A percentile compares a stretch with the other conserved stretches of the same genome.
These are phyloP conservation scores for Danio kyathit DNA, from an alignment of 2,797 vertebrate genomes.

Conservation along the genomic window DNA sequence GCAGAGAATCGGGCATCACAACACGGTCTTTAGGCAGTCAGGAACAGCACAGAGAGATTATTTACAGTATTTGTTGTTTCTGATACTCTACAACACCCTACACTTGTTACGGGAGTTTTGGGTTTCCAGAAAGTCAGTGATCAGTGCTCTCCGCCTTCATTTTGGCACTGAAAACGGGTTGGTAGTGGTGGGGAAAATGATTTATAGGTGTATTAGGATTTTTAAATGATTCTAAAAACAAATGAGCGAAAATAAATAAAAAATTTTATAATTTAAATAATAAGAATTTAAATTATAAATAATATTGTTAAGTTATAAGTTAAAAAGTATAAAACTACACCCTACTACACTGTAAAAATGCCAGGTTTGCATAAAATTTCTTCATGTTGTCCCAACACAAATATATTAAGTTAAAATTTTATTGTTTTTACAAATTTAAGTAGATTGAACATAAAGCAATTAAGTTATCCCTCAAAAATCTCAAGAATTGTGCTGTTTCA, in stretches of 20 bases:
- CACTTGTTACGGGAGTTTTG: not conserved
- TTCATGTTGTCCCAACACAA: no score
- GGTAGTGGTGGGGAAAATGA: not conserved
- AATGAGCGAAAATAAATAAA: no score
- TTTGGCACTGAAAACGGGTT: not conserved
- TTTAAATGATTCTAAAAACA: not conserved
- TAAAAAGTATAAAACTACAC: no score
- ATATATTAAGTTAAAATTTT: no score
- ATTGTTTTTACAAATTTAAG: no score
- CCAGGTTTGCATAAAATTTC: no score
- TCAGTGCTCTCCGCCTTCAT: not conserved
- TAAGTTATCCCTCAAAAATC: no score
- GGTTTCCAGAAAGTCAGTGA: not conserved
- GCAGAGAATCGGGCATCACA: not conserved
- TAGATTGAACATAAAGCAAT: no score
- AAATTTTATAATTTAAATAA: not conserved
- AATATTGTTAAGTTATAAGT: no score
- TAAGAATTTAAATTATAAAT: no score
- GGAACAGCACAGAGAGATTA: not conserved
- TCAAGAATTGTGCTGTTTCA: no score
- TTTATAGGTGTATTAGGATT: not conserved
- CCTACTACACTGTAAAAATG: no score
- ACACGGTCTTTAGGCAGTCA: conserved; percentile 11
- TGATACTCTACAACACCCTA: not conserved
- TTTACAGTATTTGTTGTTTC: conserved; percentile 2